Evolutionary conservation across 53 echinoderm and acorn worm species (phyloP).

Genomic region (Echinarachnius parma): DNA sequence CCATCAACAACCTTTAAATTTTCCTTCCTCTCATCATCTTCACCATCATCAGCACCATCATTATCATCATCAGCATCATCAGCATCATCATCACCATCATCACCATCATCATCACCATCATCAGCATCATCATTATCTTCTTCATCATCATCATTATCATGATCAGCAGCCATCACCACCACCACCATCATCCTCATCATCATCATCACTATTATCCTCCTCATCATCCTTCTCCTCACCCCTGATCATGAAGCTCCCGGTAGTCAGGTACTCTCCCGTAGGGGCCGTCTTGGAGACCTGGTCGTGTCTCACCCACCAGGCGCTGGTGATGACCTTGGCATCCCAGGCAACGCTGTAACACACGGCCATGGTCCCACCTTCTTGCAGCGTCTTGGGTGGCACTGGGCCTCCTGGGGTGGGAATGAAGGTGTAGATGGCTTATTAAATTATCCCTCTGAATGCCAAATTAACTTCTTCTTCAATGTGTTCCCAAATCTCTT

Average conservation of each 20-base stretch:
- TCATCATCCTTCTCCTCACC: slow-evolving; percentile 72
- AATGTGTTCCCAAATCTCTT: no score
- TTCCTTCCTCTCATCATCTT: no score
- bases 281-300: slow-evolving; percentile 99
- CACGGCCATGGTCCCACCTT: slow-evolving; percentile 90
- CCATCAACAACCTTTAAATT: no score
- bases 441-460: background rate
- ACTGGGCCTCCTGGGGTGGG: slow-evolving; percentile 57
- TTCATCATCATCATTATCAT: no score
- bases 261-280: slow-evolving; percentile 89
- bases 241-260: slow-evolving; percentile 99
- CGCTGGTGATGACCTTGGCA: slow-evolving; percentile 97
- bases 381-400: slow-evolving; percentile 91
- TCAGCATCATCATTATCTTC: no score
- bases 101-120: no score
- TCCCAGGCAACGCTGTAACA: slow-evolving; percentile 99
- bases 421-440: background rate
- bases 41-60: no score
- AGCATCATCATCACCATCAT: no score
- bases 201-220: no score
- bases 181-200: background rate
- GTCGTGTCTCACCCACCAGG: slow-evolving; percentile 96
- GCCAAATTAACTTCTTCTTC: no score
- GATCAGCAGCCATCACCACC: background rate
- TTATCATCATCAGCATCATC: no score